phyloP scores from a whole-genome alignment of 2,113 vertebrate species.

The Muntiacus reevesi region DNA sequence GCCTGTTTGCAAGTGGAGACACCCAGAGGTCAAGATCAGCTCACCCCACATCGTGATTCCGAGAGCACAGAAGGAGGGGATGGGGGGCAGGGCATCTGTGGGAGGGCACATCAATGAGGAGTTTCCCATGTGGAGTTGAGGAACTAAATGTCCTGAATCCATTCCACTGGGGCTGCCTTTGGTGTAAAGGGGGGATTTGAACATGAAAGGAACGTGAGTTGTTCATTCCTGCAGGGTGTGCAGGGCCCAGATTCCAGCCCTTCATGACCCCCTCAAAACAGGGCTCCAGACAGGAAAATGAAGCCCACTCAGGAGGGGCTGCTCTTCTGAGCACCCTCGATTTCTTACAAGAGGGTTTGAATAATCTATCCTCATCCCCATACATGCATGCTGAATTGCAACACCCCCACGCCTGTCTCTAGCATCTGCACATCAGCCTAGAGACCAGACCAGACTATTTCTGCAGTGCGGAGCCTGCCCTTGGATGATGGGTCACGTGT shows the following conservation, averaged over 20 bases:
- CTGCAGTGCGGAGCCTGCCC: neutral
- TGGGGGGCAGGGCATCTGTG: neutral
- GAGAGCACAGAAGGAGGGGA: neutral
- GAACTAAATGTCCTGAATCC: neutral
- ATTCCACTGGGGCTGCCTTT: fast-evolving
- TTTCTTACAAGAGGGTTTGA: neutral
- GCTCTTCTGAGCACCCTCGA: neutral
- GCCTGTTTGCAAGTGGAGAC: neutral
- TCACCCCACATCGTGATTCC: fast-evolving
- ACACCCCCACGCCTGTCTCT: neutral
- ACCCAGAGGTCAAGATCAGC: neutral
- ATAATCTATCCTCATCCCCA: neutral
- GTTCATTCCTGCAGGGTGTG: fast-evolving
- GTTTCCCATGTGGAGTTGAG: neutral
- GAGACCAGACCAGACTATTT: neutral
- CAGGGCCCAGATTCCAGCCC: neutral
- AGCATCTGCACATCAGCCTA: neutral
- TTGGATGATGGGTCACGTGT: neutral
- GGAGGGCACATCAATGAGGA: neutral
- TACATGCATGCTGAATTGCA: neutral
- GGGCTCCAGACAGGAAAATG: neutral
- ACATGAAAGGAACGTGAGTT: neutral
- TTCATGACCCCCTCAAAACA: no score
- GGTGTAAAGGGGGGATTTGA: neutral
- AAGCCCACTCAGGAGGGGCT: fast-evolving